These are phyloP conservation scores for Campylomormyrus tamandua DNA, from an alignment of 2,113 vertebrate genomes.

Conservation along the genomic window DNA sequence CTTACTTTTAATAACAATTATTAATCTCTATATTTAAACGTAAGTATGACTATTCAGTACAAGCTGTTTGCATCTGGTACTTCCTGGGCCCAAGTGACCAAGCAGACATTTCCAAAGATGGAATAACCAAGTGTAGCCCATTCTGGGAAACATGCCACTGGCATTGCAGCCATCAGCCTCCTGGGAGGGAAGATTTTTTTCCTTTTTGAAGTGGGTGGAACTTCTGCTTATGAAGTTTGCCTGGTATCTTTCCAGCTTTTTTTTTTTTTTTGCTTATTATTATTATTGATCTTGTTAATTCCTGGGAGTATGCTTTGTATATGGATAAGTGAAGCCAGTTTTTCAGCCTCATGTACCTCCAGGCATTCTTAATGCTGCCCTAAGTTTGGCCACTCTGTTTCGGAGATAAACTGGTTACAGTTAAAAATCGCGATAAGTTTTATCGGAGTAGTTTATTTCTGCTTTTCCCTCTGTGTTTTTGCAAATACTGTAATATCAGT, in stretches of 20 bases:
- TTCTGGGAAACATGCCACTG: slow-evolving; percentile 5
- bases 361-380: neutral
- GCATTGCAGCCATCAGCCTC: neutral
- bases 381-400: neutral
- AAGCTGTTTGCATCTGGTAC: slow-evolving; percentile 12
- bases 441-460: neutral
- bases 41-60: neutral
- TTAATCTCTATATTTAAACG: neutral
- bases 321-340: neutral
- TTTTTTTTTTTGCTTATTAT: neutral
- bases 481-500: neutral
- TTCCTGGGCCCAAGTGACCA: neutral
- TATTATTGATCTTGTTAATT: neutral
- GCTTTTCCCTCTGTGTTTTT: neutral
- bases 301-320: neutral
- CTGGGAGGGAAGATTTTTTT: slow-evolving; percentile 6
- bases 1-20: neutral
- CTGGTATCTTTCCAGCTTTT: neutral
- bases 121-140: neutral
- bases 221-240: neutral
- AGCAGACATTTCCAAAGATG: slow-evolving; percentile 14
- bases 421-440: neutral
- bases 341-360: neutral
- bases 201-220: neutral
- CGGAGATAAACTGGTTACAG: neutral